Base-by-base conservation (phyloP, 2,797 vertebrate genomes). In the Apogon talboti region DNA sequence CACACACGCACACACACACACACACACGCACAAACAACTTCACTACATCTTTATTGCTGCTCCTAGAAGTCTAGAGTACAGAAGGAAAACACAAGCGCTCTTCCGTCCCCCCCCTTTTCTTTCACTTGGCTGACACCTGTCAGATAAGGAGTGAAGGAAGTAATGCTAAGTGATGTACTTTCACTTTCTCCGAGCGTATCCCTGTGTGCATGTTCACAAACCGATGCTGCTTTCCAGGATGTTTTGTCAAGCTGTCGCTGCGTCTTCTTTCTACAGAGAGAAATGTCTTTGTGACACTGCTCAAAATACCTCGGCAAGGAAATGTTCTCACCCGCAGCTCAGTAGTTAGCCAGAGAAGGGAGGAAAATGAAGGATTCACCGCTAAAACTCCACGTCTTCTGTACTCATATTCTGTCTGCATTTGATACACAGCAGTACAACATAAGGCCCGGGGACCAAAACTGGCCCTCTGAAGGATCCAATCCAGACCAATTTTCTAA, bases 161-260 rank as follows among this genome's bases (percentile, higher is more conserved):
- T 30, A 54, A 58, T 63, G 55, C 76, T 76, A 71, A 80, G 66
- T 60, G 68, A 81, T 66, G 53, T 60, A 72, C 64, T 66, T 60
- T 63, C 38, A 71, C 55, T 55, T 45, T 42, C 61, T 38, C 38
- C 9, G 8, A 57, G 44, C 11, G 49, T 21, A 6, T 49, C 57
- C 63, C 33, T 3, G n/a, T 11, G 61, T 69, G 53, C 38, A 11
- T 63, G 49, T 72, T 68, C 76, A 54, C 76, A 61, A 71, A 49
- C 65, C 30, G 37, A 15, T 10, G n/a, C 46, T 33, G 71, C 55
- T 65, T 53, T 60, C 60, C 6, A 16, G 52, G 38, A 57, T 40
- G 61, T 66, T 84, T 78, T 70, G 77, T 82, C 71, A 65, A 79
- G 53, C 74, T 45, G 47, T 82, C 82, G 74, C 78, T 10, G 45